These are phyloP conservation scores for Bos indicus DNA, from an alignment of 2,113 vertebrate genomes.

Conservation along the genomic window DNA sequence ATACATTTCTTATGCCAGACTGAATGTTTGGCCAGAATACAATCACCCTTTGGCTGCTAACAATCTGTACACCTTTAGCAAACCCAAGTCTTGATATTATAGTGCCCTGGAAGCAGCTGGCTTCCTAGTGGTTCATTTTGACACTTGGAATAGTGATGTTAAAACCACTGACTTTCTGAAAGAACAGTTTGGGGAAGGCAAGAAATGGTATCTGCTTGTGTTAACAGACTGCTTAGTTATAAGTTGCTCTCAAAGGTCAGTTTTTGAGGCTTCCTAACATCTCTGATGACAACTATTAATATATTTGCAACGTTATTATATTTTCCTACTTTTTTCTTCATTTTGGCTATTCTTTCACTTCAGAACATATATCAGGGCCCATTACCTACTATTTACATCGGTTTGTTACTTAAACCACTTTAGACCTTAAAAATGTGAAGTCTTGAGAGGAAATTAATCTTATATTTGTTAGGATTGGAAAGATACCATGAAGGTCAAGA, in stretches of 20 bases:
- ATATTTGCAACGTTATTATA: background rate
- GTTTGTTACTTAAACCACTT: background rate
- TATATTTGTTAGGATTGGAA: constrained; percentile 27
- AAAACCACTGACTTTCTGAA: background rate
- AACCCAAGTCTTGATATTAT: background rate
- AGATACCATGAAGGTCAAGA: background rate
- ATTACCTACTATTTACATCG: background rate
- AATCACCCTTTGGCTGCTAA: background rate
- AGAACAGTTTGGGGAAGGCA: background rate
- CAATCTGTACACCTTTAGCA: background rate
- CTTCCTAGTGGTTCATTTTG: background rate
- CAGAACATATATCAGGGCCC: background rate
- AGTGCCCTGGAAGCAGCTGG: background rate
- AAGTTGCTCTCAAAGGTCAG: background rate
- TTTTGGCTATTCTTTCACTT: background rate
- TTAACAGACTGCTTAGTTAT: background rate
- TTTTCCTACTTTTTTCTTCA: background rate
- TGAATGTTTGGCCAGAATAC: background rate
- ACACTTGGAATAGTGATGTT: background rate
- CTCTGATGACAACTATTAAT: background rate
- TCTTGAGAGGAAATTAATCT: background rate
- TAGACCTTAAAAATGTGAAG: constrained; percentile 9
- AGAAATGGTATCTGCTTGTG: background rate
- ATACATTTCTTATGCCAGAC: background rate
- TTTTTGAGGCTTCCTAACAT: background rate